Percentiles rank a stretch among this genome's conserved stretches.
Conservation (phyloP, 2,888 invertebrate species). For the Doris montereyensis region DNA sequence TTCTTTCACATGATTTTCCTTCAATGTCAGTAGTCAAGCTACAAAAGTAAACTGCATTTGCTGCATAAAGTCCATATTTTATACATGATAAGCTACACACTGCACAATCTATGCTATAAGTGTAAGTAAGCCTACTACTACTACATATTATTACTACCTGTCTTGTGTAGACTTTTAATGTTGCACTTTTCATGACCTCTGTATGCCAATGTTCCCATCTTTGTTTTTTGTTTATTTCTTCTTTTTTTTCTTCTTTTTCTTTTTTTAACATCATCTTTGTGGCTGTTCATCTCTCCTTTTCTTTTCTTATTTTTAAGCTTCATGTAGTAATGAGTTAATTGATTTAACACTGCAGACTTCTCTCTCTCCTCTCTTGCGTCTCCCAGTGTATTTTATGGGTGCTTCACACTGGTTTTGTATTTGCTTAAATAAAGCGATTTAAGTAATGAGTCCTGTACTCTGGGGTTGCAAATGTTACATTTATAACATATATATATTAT, state of each 20-base stretch:
- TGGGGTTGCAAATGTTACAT: no score
- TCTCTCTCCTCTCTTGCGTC: constrained; percentile 37
- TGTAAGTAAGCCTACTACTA: no score
- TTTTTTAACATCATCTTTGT: neutral
- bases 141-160: no score
- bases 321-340: neutral
- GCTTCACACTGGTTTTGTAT: constrained; percentile 55
- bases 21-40: no score
- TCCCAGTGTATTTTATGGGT: constrained; percentile 44
- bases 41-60: no score
- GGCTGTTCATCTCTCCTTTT: neutral
- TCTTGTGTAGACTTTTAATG: no score
- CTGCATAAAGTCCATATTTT: no score
- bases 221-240: neutral
- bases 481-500: no score
- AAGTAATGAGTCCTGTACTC: neutral
- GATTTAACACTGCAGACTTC: neutral
- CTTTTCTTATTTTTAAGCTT: neutral
- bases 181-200: no score
- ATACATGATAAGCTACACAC: no score
- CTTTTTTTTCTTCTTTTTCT: neutral
- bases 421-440: constrained; percentile 48
- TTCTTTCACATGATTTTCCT: no score
- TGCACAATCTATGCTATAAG: no score
- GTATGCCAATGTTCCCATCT: neutral